Percentiles rank a stretch among this genome's conserved stretches.
Conservation (phyloP, 2,888 invertebrate species). For the Standfussiana lucernea region DNA sequence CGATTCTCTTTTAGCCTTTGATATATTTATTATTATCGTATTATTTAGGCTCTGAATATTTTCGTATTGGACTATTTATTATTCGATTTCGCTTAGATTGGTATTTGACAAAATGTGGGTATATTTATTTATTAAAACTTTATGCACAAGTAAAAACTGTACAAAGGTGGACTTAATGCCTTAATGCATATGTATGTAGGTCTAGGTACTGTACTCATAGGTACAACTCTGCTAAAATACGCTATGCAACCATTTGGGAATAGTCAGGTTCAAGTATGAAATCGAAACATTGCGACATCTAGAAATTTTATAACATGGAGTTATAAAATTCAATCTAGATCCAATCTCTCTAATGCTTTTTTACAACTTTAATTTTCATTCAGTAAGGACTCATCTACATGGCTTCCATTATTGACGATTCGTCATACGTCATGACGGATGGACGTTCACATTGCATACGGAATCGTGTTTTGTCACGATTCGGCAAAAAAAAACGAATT, state of each 20-base stretch:
- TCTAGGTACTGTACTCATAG: not conserved
- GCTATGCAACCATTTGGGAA: not conserved
- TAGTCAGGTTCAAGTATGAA: not conserved
- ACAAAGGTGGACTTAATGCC: no score
- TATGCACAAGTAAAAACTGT: no score
- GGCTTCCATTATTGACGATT: no score
- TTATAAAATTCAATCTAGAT: not conserved
- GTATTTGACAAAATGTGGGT: not conserved
- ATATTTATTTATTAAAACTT: no score
- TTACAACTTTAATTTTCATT: not conserved
- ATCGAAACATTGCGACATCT: not conserved
- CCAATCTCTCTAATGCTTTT: not conserved
- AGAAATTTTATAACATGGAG: not conserved
- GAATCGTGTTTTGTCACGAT: no score
- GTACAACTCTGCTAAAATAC: not conserved
- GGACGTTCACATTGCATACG: no score
- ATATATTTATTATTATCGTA: conserved; percentile 24
- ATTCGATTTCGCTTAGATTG: conserved; percentile 11
- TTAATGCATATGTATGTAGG: no score
- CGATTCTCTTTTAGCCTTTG: conserved; percentile 17
- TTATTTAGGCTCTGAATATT: conserved; percentile 7
- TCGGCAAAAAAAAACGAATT: no score
- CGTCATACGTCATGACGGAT: no score
- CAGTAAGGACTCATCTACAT: no score
- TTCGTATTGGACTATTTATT: not conserved